Base-by-base conservation (phyloP, 2,113 vertebrate species). In the Pholis gunnellus region DNA sequence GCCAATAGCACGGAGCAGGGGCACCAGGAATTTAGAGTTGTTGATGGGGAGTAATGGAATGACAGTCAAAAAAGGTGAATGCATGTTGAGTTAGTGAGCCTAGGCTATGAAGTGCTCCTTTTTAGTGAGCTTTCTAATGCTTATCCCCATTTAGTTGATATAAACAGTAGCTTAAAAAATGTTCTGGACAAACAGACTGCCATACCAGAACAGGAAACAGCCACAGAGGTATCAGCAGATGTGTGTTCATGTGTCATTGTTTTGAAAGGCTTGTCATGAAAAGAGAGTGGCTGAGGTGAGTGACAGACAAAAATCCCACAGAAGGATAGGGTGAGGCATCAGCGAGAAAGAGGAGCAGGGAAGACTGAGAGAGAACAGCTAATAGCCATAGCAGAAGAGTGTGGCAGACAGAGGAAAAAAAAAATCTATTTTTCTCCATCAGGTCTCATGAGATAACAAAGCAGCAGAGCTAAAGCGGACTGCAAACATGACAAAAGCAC, bases 401-500 rank as follows among this genome's bases (percentile, higher is more conserved):
- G 69, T 75, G 71, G 56, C 57, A 86, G 69, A 82, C 36, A 68
- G 65, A 75, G 34, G 42, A 3, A 15, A 46, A 68, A 81, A 83
- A 80, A 74, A 44, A 80, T 81, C 74, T 81, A 69, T 87, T 87
- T 78, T 85, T 78, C 72, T 78, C 69, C 83, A 86, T 87, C 85
- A 77, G 60, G 76, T 88, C 89, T 90, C 86, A 79, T 82, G 87
- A 90, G 88, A 92, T 89, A 89, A 79, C 78, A 90, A 78, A 85
- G 77, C 68, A 79, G 78, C 68, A 71, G 59, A 88, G 83, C 85
- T 86, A 85, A 86, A 89, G 79, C 31, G 52, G 42, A 27, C 73
- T 87, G 70, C 83, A 91, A 83, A 85, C 70, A 38, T 83, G 77
- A 90, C 77, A 88, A 72, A 85, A 85, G 65, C 79, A 79, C 57